A percentile compares a stretch with the other conserved stretches of the same genome.
These are phyloP conservation scores for Spinus olivaceus DNA, from an alignment of 2,797 vertebrate genomes.

Conservation along the genomic window DNA sequence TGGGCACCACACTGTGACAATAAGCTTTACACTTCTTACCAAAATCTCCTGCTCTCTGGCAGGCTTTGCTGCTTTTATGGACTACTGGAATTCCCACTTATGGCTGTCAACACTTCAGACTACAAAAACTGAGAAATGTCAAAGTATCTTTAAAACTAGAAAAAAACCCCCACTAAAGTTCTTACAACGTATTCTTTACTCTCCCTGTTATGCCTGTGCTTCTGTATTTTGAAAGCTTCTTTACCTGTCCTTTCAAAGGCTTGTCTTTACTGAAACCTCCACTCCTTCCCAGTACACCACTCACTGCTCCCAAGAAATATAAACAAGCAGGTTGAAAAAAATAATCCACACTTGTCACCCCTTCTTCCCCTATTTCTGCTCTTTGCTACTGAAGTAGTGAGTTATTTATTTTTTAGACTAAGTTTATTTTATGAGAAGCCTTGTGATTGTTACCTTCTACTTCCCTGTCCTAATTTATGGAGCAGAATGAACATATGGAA, in stretches of 20 bases:
- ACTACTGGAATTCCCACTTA: neutral
- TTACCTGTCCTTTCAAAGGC: neutral
- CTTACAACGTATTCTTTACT: neutral
- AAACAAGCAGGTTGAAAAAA: neutral
- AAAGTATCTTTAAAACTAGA: neutral
- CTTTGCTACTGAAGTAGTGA: neutral
- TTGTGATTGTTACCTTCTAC: neutral
- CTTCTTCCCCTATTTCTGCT: neutral
- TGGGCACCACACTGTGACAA: neutral
- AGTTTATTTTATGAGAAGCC: neutral
- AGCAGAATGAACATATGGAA: neutral
- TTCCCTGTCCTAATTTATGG: neutral
- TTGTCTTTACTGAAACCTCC: neutral
- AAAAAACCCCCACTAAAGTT: neutral
- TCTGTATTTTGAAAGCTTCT: neutral
- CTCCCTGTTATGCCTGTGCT: neutral
- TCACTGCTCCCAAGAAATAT: neutral
- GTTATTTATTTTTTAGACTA: neutral
- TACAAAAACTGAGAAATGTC: neutral
- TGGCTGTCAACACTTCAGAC: neutral
- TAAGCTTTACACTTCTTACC: neutral
- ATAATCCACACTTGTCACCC: neutral
- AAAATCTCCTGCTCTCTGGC: neutral
- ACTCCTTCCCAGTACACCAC: neutral
- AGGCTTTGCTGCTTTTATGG: neutral